Evolutionary conservation across 2,113 vertebrate genomes (phyloP), one percentile per base, ranked within the genome.

Genomic region (Dicaeum eximium): DNA sequence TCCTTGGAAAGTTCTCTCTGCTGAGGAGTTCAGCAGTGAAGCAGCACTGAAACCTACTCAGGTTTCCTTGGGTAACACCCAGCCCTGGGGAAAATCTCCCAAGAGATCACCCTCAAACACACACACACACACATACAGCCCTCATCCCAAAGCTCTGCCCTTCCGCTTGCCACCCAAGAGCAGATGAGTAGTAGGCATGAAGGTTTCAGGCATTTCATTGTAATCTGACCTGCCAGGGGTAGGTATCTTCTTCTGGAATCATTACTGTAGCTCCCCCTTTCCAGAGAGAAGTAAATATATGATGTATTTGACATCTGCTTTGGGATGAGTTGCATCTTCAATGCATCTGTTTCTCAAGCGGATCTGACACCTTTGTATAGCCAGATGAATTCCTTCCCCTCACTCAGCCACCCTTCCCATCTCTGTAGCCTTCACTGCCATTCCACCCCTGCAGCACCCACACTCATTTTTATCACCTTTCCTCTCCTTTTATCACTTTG

Each of bases 51-150:
- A 95, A 92, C 56, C 60, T 81, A 56, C 83, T 94, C 92, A 85
- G 75, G 70, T 93, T 95, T 93, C 73, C 25, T 53, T 84, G 64
- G 89, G 89, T 57, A 94, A 92, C 95, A 84, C 95, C 89, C 91
- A 92, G 73, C 89, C 94, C 93, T 7, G 80, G 57, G 95, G 95
- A 85, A 92, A 78, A 91, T 95, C 77, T 96, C 91, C 86, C 80
- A 87, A 91, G 92, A 95, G 83, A 91, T 92, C 16, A 5, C 15
- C 77, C n/a, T 95, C 77, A 94, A 96, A 95, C 66, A 94, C 58
- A 94, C 53, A 93, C 51, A 93, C 51, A 87, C 44, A 81, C 10
- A 80, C 48, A 73, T 7, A 35, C 13, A 87, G 15, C 31, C 33
- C 38, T 88, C 80, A 93, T 67, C 73, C 73, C 73, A 78, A 37